These are phyloP conservation scores for Macrophya annulata DNA, from an alignment of 2,888 invertebrate genomes.

Conservation along the genomic window DNA sequence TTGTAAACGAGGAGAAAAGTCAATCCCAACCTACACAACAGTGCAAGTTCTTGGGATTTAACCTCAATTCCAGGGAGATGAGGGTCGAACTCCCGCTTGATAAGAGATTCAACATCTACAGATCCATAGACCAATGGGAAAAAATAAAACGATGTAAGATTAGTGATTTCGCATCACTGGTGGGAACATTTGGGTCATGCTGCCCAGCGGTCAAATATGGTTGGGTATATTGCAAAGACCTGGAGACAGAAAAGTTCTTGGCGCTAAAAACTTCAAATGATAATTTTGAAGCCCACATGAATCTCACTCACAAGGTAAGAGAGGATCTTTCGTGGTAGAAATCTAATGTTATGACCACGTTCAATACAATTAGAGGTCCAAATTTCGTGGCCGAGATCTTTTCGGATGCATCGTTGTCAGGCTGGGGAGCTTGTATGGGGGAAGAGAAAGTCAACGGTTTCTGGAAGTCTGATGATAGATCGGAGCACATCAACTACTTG, in stretches of 20 bases:
- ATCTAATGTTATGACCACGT: constrained; percentile 49
- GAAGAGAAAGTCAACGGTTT: constrained; percentile 36
- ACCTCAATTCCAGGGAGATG: constrained; percentile 49
- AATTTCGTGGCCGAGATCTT: constrained; percentile 37
- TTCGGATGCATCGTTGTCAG: constrained; percentile 53
- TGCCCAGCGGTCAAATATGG: constrained; percentile 59
- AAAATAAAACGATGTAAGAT: constrained; percentile 52
- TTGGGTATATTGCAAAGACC: constrained; percentile 53
- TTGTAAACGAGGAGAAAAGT: constrained; percentile 50
- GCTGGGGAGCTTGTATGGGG: constrained; percentile 49
- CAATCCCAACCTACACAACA: background rate
- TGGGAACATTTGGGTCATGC: constrained; percentile 58
- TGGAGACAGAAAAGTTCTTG: constrained; percentile 56
- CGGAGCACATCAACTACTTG: constrained; percentile 36
- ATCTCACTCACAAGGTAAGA: background rate
- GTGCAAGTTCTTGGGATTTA: constrained; percentile 56
- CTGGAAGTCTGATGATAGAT: constrained; percentile 29
- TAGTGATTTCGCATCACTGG: constrained; percentile 59
- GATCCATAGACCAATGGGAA: constrained; percentile 35
- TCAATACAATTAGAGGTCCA: constrained; percentile 42
- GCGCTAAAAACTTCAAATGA: constrained; percentile 34
- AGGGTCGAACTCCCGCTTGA: constrained; percentile 54
- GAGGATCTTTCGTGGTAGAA: constrained; percentile 11
- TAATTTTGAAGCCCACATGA: constrained; percentile 54
- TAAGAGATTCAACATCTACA: constrained; percentile 52